Evolutionary conservation across 2,113 vertebrate species (phyloP).

Genomic region (Atrichornis clamosus): DNA sequence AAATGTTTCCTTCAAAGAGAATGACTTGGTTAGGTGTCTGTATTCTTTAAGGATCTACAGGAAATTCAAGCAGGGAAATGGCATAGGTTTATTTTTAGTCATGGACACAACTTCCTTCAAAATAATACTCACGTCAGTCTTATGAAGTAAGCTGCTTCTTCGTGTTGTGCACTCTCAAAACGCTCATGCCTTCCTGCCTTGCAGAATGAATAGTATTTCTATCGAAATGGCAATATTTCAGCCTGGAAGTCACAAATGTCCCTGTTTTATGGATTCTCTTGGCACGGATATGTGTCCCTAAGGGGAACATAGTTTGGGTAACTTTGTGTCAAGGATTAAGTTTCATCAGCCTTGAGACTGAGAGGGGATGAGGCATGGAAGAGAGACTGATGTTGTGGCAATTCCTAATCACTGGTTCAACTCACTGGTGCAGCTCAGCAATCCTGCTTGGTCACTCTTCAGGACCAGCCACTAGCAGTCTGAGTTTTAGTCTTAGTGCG

Average conservation of each 20-base stretch:
- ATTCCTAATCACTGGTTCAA: neutral
- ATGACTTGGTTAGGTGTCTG: neutral
- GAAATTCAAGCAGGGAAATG: slow-evolving; percentile 34
- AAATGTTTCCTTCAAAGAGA: slow-evolving; percentile 29
- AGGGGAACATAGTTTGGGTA: neutral
- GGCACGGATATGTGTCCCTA: neutral
- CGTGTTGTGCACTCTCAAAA: neutral
- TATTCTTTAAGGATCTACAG: slow-evolving; percentile 27
- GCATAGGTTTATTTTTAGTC: slow-evolving; percentile 33
- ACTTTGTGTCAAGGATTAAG: neutral
- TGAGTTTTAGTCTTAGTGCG: neutral
- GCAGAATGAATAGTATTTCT: neutral
- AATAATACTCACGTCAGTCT: neutral
- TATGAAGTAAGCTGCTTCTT: neutral
- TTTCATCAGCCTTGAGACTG: neutral
- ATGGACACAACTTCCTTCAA: slow-evolving; percentile 12
- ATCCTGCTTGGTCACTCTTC: neutral
- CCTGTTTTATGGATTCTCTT: neutral
- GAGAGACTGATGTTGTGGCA: neutral
- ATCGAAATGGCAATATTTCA: neutral
- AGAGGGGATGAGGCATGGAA: neutral
- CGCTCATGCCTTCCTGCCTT: neutral
- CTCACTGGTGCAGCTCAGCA: neutral
- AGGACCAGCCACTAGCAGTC: neutral
- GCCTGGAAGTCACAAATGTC: neutral